These are phyloP conservation scores for Tipula lateralis DNA, from an alignment of 2,888 invertebrate species.

Conservation along the genomic window DNA sequence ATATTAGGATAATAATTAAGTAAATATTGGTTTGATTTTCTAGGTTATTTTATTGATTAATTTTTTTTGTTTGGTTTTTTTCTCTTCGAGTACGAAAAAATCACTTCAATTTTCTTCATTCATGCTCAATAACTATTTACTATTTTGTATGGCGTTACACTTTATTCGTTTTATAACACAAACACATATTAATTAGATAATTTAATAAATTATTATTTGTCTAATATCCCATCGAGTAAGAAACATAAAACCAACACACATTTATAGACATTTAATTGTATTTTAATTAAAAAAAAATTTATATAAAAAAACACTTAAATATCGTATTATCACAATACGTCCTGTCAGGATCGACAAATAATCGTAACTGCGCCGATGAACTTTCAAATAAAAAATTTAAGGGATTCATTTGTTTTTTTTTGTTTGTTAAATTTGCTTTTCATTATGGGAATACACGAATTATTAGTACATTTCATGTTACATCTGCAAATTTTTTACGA, in stretches of 20 bases:
- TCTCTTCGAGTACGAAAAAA: neutral
- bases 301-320: neutral
- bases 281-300: neutral
- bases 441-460: neutral
- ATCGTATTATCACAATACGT: neutral
- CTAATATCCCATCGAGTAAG: neutral
- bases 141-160: neutral
- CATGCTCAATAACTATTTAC: neutral
- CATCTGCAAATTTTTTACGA: neutral
- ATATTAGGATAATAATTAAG: neutral
- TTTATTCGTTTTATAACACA: neutral
- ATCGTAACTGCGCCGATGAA: slow-evolving; percentile 19
- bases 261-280: neutral
- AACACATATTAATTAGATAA: neutral
- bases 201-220: neutral
- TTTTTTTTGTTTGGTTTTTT: neutral
- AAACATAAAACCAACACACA: neutral
- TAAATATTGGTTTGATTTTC: neutral
- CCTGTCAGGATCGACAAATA: neutral
- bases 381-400: neutral
- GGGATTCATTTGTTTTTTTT: neutral
- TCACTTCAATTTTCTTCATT: neutral
- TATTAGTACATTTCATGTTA: neutral
- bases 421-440: neutral
- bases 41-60: slow-evolving; percentile 4